phyloP scores from a whole-genome alignment of 1,140 invertebrate genomes.

The Homarus americanus region DNA sequence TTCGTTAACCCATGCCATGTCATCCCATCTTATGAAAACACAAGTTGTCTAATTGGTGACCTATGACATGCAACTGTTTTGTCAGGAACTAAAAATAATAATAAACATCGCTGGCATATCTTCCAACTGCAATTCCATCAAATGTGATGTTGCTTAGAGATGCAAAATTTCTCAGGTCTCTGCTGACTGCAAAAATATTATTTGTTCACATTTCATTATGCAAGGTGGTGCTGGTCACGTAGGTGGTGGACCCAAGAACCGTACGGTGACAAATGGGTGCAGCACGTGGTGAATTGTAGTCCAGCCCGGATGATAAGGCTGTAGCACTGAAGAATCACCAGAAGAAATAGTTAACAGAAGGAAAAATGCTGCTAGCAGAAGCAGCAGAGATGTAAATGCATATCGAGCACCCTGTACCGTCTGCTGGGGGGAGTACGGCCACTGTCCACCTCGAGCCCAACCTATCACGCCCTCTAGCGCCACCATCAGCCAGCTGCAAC shows the following conservation, averaged over 20 bases:
- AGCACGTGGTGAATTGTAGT: constrained; percentile 34
- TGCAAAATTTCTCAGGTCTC: too few relatives aligned
- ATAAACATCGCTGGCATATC: too few relatives aligned
- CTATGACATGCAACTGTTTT: too few relatives aligned
- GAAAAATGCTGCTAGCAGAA: constrained; percentile 37
- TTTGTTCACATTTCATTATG: too few relatives aligned
- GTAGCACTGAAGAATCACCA: constrained; percentile 2
- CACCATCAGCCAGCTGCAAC: constrained; percentile 40
- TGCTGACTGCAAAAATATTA: too few relatives aligned
- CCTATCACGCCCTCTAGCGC: constrained; percentile 6
- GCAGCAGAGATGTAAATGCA: constrained; percentile 41
- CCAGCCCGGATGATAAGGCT: constrained; percentile 46
- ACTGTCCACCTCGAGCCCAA: constrained; percentile 28
- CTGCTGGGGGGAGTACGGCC: constrained; percentile 37
- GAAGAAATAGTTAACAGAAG: constrained; percentile 42
- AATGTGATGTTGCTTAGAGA: too few relatives aligned
- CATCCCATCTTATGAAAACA: too few relatives aligned
- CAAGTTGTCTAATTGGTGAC: too few relatives aligned
- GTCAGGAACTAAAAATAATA: too few relatives aligned
- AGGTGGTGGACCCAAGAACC: constrained; percentile 17
- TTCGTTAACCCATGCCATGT: too few relatives aligned
- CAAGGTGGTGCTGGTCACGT: too few relatives aligned
- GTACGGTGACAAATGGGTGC: constrained; percentile 33
- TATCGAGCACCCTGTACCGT: constrained; percentile 38
- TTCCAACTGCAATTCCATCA: too few relatives aligned